These are phyloP conservation scores for Dynastes maya DNA, from an alignment of 2,888 invertebrate species.

Conservation along the genomic window DNA sequence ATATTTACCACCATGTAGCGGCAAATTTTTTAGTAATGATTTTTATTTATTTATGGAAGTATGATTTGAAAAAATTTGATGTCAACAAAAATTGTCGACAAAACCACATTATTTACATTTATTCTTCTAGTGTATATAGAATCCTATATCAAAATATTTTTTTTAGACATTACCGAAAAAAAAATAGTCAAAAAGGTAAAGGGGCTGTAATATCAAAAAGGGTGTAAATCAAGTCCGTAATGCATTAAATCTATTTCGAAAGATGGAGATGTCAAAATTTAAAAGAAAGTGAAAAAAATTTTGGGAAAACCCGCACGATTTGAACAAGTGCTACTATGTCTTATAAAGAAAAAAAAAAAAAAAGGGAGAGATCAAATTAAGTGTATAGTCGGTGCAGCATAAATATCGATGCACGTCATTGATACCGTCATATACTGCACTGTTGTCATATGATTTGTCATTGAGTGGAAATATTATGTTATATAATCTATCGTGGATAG, in stretches of 20 bases:
- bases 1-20: no score
- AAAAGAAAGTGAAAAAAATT: no score
- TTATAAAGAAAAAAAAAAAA: constrained; percentile 72
- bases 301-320: no score
- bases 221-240: constrained; percentile 70
- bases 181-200: constrained; percentile 72
- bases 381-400: neutral
- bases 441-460: no score
- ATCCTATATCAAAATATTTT: constrained; percentile 42
- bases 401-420: neutral
- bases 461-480: no score
- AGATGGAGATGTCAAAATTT: constrained; percentile 87
- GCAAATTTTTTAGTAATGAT: constrained; percentile 18
- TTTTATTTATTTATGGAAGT: constrained; percentile 46
- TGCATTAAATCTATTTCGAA: constrained; percentile 80
- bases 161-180: constrained; percentile 58
- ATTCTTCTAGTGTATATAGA: constrained; percentile 9
- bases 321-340: no score
- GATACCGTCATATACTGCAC: no score
- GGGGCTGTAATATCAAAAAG: constrained; percentile 57
- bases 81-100: constrained; percentile 30
- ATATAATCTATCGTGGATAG: no score
- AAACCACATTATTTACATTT: constrained; percentile 22
- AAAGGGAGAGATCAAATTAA: neutral
- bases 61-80: constrained; percentile 45